Conservation (phyloP, 2,797 vertebrate genomes). For the Adelosebastes latens region DNA sequence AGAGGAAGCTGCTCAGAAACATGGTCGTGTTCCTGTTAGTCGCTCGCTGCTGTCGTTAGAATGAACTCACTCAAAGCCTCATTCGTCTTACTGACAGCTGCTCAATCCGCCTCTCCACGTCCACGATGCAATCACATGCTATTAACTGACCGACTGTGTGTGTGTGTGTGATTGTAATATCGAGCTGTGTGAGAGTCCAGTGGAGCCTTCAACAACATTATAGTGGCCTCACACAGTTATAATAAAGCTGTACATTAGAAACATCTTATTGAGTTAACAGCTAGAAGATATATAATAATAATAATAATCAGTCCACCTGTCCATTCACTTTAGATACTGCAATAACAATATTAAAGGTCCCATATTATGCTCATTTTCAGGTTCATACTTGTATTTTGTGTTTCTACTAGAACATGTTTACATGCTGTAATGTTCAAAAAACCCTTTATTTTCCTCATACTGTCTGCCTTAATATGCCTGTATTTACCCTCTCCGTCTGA, state of each 20-base stretch:
- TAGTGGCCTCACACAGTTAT: neutral
- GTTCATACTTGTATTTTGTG: fast-evolving
- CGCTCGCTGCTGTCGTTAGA: neutral
- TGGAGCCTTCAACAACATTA: neutral
- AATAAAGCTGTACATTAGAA: neutral
- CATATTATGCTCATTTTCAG: too few species aligned
- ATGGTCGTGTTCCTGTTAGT: neutral
- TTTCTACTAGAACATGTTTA: too few species aligned
- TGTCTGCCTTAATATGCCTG: fast-evolving
- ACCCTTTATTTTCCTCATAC: too few species aligned
- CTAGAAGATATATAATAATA: neutral
- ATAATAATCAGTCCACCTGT: neutral
- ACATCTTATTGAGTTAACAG: neutral
- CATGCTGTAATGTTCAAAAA: too few species aligned
- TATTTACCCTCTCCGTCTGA: fast-evolving
- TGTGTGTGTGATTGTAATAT: neutral
- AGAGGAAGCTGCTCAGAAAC: neutral
- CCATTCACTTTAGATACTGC: neutral
- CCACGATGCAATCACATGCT: constrained; percentile 30
- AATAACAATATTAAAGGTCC: neutral
- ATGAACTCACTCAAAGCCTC: constrained; percentile 11
- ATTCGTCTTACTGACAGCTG: constrained; percentile 41
- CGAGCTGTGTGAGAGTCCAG: constrained; percentile 6
- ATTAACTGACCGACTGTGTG: neutral
- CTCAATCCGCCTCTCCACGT: constrained; percentile 8